phyloP scores from a whole-genome alignment of 2,113 vertebrate genomes.

The Oreochromis aureus region DNA sequence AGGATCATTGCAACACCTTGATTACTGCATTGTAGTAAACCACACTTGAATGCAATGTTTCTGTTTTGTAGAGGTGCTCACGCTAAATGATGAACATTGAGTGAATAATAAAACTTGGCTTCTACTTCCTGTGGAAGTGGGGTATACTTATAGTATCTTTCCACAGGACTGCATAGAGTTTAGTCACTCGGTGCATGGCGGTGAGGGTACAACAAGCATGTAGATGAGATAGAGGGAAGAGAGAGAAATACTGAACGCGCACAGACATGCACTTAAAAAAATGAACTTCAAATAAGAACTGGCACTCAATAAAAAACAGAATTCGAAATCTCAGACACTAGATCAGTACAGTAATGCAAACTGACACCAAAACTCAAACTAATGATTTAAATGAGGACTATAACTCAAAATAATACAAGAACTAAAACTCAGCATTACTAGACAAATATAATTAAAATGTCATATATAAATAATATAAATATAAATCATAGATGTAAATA shows the following conservation, averaged over 20 bases:
- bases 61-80: not conserved
- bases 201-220: not conserved
- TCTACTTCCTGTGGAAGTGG: rapidly evolving
- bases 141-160: not conserved
- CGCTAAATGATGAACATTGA: not conserved
- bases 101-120: not conserved
- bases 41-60: rapidly evolving
- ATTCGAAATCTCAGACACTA: not conserved
- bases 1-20: not conserved
- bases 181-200: not conserved
- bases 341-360: not conserved
- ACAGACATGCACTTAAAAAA: not conserved
- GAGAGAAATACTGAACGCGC: not conserved
- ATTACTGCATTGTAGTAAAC: not conserved
- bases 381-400: not conserved
- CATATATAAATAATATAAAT: not conserved
- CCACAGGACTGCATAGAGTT: not conserved
- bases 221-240: not conserved
- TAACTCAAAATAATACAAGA: not conserved
- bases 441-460: not conserved
- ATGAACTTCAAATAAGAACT: not conserved
- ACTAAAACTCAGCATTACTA: not conserved
- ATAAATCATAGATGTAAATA: not conserved
- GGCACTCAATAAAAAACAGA: not conserved
- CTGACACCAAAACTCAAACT: not conserved